Evolutionary conservation across 2,797 vertebrate species (phyloP), one percentile per base, ranked within the genome.

Genomic region (Tokudaia tokunoshimensis): DNA sequence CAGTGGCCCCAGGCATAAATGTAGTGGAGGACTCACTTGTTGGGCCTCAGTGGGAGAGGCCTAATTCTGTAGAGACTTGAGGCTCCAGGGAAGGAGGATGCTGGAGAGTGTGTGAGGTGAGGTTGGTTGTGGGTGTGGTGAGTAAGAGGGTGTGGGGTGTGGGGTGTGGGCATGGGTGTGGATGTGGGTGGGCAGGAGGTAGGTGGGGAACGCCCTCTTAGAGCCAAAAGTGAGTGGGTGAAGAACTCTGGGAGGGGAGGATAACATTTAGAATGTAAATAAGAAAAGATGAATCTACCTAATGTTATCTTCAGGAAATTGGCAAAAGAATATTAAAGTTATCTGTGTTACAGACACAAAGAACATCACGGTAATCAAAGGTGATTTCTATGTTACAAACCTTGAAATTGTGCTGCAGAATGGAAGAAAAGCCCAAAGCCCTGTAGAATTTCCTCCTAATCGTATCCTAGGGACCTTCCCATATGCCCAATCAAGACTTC

Each of bases 251-350:
- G 70, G n/a, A 37, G 8, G n/a, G 9, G n/a, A 7, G 9, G 3
- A 37, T 17, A 37, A 19, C n/a, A 37, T 70, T 70, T n/a, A 7
- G 17, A 72, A 20, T n/a, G 67, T n/a, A 72, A 72, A 70, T 70
- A 31, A 34, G 37, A 20, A n/a, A 70, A 70, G 67, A 70, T 37
- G 34, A 37, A 37, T 19, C 17, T 72, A n/a, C n/a, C 7, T 70
- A 72, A 81, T 55, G 24, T 12, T 79, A 74, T 29, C 72, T 74
- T 86, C 34, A 37, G 72, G 34, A 93, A 92, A 92, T 75, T 41
- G 24, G 3, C 29, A 7, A 59, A 6, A 76, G 10, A 44, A 79
- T n/a, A 34, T 80, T 92, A 44, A 24, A 83, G 80, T 20, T 17
- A 76, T 92, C 19, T 34, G 20, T 72, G 15, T 93, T 50, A 81